Percentiles rank a stretch among this genome's conserved stretches.
phyloP scores from a whole-genome alignment of 2,113 vertebrate genomes.

The Gorsachius goisagi region DNA sequence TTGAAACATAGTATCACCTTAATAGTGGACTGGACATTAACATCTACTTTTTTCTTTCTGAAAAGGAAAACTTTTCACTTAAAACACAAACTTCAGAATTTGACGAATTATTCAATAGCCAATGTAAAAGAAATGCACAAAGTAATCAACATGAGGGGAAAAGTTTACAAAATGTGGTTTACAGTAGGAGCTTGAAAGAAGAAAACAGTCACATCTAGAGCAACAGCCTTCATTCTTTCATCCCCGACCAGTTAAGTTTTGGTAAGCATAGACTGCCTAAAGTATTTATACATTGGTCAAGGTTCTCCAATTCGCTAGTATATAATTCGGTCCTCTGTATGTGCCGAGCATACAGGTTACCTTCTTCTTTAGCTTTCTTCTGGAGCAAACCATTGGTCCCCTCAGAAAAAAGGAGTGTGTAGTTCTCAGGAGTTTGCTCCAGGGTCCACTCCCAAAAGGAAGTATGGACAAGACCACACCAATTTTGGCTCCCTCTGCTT shows the following conservation, averaged over 20 bases:
- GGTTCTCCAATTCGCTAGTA: background rate
- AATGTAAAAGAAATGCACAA: background rate
- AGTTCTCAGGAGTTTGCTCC: slow-evolving; percentile 5
- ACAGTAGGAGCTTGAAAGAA: background rate
- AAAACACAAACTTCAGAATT: background rate
- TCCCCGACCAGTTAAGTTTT: background rate
- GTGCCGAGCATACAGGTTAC: background rate
- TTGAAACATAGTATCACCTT: background rate
- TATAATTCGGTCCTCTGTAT: background rate
- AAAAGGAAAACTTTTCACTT: background rate
- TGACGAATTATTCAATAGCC: background rate
- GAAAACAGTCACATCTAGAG: background rate
- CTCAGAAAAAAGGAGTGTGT: background rate
- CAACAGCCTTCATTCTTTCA: background rate
- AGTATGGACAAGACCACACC: slow-evolving; percentile 4
- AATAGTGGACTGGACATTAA: background rate
- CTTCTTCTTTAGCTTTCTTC: background rate
- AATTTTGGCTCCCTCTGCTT: background rate
- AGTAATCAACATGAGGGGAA: background rate
- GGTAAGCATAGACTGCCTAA: background rate
- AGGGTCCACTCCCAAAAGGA: background rate
- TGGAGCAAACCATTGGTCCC: background rate
- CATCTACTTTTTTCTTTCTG: background rate
- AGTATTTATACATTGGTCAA: background rate
- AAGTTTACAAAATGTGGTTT: background rate